These are phyloP conservation scores for Oophaga sylvatica DNA, from an alignment of 2,797 vertebrate species.

Conservation along the genomic window DNA sequence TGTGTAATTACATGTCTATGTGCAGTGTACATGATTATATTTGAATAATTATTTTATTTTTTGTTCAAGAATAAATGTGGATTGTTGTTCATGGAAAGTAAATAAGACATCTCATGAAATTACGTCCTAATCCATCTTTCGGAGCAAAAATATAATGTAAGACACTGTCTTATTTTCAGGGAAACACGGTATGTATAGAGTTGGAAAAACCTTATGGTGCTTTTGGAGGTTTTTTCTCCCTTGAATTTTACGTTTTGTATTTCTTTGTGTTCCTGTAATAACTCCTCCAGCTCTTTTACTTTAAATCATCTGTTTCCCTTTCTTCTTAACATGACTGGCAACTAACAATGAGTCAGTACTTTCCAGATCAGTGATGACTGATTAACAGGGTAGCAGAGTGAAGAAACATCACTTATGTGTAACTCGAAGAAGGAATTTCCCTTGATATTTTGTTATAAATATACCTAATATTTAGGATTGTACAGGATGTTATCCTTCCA, in stretches of 20 bases:
- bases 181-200: neutral
- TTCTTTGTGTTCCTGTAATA: conserved; percentile 13
- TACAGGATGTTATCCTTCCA: neutral
- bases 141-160: too few species aligned
- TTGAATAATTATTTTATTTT: too few species aligned
- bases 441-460: conserved; percentile 7
- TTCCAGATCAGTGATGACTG: conserved; percentile 36
- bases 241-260: neutral
- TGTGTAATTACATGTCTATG: too few species aligned
- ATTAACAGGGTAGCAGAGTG: conserved; percentile 2
- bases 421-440: conserved; percentile 17
- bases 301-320: conserved; percentile 1
- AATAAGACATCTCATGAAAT: too few species aligned
- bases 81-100: too few species aligned
- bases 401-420: conserved; percentile 3
- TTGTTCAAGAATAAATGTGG: too few species aligned
- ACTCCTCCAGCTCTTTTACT: neutral
- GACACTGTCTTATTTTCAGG: neutral
- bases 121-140: too few species aligned
- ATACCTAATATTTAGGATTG: neutral
- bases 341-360: conserved; percentile 5
- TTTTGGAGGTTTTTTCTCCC: neutral
- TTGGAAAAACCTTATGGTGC: neutral
- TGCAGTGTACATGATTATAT: too few species aligned
- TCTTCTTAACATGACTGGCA: conserved; percentile 26